Evolutionary conservation across 2,113 vertebrate genomes (phyloP), one percentile per base, ranked within the genome.

Genomic region (Eurystomus gularis): DNA sequence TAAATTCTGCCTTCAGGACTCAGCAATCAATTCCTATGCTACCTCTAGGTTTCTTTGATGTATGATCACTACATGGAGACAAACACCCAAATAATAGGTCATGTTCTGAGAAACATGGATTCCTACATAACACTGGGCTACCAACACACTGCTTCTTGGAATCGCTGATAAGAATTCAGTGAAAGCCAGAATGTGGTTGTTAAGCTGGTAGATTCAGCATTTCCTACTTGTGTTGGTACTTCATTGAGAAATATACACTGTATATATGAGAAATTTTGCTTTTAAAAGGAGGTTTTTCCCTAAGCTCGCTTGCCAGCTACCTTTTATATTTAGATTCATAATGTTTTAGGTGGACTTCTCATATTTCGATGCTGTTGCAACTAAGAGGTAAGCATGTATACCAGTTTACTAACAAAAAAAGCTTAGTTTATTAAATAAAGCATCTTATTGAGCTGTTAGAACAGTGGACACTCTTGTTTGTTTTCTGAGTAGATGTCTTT

Each of bases 381-480:
- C 20, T 61, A 19, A 46, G 18, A 33, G 18, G 13, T 42, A 54
- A 85, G 5, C 12, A 35, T 26, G 39, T 80, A 69, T 20, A 40
- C 15, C 26, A 21, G 21, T 46, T 77, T 95, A 58, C 25, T 37
- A 70, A 91, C 39, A 90, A 20, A 87, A 82, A 68, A 5, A 5
- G 21, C 44, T 33, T 42, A 13, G 16, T 87, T 46, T 68, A 23
- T 64, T 73, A 49, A 62, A 93, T 42, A 87, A 70, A 89, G 39
- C 35, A 61, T 62, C 76, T 65, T 76, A 31, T 79, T 93, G 19
- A 90, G 60, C 40, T 93, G 23, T 90, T 91, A 73, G 44, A 94
- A 7, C 33, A 69, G 18, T n/a, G 37, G 29, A 57, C n/a, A 37
- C 12, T 6, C n/a, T 55, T 62, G 51, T 61, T 66, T 73, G 29